Conservation (phyloP, 2,113 vertebrate genomes). For the Zosterops hypoxanthus region DNA sequence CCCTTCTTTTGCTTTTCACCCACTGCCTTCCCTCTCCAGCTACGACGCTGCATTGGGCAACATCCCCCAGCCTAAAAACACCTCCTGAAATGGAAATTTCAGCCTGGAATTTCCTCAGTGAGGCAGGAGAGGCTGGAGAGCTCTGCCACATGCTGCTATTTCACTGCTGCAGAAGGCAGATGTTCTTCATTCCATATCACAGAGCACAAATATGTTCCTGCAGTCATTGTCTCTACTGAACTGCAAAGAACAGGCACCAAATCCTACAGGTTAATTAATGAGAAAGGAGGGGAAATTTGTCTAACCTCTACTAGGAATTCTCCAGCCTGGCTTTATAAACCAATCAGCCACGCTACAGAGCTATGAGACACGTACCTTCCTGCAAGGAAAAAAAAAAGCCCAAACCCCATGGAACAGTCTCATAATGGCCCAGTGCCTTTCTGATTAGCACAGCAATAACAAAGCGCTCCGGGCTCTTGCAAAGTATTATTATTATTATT, state of each 20-base stretch:
- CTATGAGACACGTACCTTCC: neutral
- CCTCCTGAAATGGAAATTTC: neutral
- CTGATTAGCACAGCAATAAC: slow-evolving; percentile 31
- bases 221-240: neutral
- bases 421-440: slow-evolving; percentile 22
- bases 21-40: neutral
- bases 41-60: accelerated
- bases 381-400: neutral
- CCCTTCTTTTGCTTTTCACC: neutral
- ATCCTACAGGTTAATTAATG: slow-evolving; percentile 43
- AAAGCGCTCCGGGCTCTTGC: neutral
- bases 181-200: neutral
- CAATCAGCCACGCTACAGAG: slow-evolving; percentile 4
- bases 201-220: neutral
- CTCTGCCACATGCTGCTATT: neutral
- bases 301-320: slow-evolving; percentile 40
- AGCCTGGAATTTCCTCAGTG: neutral
- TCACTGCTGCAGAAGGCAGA: neutral
- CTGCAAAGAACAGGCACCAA: slow-evolving; percentile 30
- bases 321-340: slow-evolving; percentile 19
- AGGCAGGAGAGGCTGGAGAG: neutral
- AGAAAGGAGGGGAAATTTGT: slow-evolving; percentile 25
- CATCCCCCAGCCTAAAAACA: neutral
- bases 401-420: neutral
- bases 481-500: slow-evolving; percentile 38